phyloP scores from a whole-genome alignment of 2,113 vertebrate genomes.

The Paraplagusia blochii region DNA sequence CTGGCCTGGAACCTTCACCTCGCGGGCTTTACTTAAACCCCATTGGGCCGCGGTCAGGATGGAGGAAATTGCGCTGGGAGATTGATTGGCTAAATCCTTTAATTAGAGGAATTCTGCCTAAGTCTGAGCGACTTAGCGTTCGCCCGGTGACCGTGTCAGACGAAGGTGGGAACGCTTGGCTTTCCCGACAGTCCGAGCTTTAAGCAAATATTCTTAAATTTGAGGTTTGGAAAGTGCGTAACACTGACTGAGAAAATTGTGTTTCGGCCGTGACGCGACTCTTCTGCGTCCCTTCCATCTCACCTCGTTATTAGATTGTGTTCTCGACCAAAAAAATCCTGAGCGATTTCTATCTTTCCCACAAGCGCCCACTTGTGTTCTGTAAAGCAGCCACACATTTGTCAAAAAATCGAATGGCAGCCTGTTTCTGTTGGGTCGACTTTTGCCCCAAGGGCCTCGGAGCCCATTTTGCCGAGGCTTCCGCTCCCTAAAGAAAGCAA shows the following conservation, averaged over 20 bases:
- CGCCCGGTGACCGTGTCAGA: slow-evolving; percentile 30
- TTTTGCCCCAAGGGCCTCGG: slow-evolving; percentile 21
- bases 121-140: slow-evolving; percentile 32
- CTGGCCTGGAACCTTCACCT: slow-evolving; percentile 68
- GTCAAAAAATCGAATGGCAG: neutral
- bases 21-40: slow-evolving; percentile 57
- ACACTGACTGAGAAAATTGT: slow-evolving; percentile 45
- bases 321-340: slow-evolving; percentile 22
- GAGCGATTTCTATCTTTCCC: no score
- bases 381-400: slow-evolving; percentile 28
- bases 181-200: slow-evolving; percentile 4
- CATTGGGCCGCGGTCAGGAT: slow-evolving; percentile 59
- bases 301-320: slow-evolving; percentile 31
- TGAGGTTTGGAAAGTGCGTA: slow-evolving; percentile 30
- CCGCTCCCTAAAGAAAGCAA: slow-evolving; percentile 48
- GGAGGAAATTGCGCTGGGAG: slow-evolving; percentile 68
- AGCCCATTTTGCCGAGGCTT: slow-evolving; percentile 31
- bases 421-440: slow-evolving; percentile 56
- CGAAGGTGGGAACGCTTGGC: slow-evolving; percentile 39
- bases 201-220: slow-evolving; percentile 12
- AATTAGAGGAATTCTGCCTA: slow-evolving; percentile 68
- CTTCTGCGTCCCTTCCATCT: slow-evolving; percentile 52
- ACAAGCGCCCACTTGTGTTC: no score
- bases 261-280: slow-evolving; percentile 27
- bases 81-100: slow-evolving; percentile 72